Evolutionary conservation across 2,797 vertebrate genomes (phyloP).

Genomic region (Takifugu ocellatus): DNA sequence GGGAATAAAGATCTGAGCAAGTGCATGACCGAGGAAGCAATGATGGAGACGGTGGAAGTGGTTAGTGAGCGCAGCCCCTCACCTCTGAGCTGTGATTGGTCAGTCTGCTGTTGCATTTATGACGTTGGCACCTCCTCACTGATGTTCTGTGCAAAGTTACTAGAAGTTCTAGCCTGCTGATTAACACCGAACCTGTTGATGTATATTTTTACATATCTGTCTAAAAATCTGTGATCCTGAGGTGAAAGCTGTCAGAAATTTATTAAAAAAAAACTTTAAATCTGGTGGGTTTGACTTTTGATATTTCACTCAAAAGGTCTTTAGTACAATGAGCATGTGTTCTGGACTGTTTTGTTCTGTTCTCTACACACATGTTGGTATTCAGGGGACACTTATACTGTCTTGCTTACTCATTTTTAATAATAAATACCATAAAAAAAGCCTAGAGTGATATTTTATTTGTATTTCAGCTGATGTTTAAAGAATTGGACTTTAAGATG

Average conservation of each 20-base stretch:
- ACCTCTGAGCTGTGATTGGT: constrained; percentile 59
- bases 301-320: constrained; percentile 77
- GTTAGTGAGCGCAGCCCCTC: constrained; percentile 53
- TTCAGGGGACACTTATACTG: constrained; percentile 75
- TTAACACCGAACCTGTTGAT: constrained; percentile 75
- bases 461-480: background rate
- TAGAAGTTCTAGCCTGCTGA: constrained; percentile 65
- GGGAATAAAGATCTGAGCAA: constrained; percentile 52
- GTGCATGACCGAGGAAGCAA: constrained; percentile 46
- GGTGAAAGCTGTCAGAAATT: constrained; percentile 55
- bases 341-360: constrained; percentile 73
- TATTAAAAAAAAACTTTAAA: constrained; percentile 42
- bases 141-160: constrained; percentile 69
- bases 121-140: constrained; percentile 58
- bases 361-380: constrained; percentile 81
- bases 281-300: constrained; percentile 78
- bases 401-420: constrained; percentile 87
- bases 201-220: constrained; percentile 76
- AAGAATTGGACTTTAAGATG: too few species aligned
- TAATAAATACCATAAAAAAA: constrained; percentile 82
- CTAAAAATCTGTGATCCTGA: constrained; percentile 69
- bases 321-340: constrained; percentile 82
- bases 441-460: background rate
- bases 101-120: constrained; percentile 62
- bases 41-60: constrained; percentile 59